Percentiles rank a stretch among this genome's conserved stretches.
Evolutionary conservation across 2,888 invertebrate genomes (phyloP).

Genomic region (Catocala fraxini): DNA sequence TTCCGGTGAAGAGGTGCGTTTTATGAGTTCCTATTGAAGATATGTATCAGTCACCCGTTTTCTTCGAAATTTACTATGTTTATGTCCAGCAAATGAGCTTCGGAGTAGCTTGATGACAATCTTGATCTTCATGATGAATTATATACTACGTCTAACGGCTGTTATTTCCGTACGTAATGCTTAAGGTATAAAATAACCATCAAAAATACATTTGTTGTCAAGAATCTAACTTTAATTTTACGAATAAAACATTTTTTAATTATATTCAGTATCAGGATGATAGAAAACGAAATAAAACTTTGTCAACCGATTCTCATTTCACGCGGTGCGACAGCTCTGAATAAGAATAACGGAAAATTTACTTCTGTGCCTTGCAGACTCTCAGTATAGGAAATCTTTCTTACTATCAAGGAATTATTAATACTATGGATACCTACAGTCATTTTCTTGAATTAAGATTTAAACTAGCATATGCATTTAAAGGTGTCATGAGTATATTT

Average conservation of each 20-base stretch:
- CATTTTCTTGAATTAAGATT: no score
- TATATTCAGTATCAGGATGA: no score
- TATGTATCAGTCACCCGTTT: conserved; percentile 70
- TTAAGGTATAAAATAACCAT: neutral
- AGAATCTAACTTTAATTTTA: neutral
- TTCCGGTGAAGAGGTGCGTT: conserved; percentile 71
- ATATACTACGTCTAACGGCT: no score
- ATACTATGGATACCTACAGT: no score
- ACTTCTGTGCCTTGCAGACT: neutral
- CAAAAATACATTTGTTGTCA: neutral
- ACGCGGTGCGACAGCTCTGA: neutral
- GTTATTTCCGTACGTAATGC: no score
- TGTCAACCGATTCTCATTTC: conserved; percentile 1
- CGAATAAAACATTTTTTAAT: no score
- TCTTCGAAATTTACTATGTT: conserved; percentile 62
- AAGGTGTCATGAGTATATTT: no score
- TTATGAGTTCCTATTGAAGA: conserved; percentile 72
- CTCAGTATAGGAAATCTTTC: neutral
- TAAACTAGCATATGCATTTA: no score
- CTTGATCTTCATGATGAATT: neutral
- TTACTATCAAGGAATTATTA: neutral
- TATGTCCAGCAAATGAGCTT: conserved; percentile 35
- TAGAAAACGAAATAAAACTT: conserved; percentile 2
- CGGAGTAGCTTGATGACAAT: conserved; percentile 37
- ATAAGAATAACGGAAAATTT: conserved; percentile 1